Evolutionary conservation across 2,888 invertebrate genomes (phyloP), one percentile per base, ranked within the genome.

Genomic region (Papilio gigon): DNA sequence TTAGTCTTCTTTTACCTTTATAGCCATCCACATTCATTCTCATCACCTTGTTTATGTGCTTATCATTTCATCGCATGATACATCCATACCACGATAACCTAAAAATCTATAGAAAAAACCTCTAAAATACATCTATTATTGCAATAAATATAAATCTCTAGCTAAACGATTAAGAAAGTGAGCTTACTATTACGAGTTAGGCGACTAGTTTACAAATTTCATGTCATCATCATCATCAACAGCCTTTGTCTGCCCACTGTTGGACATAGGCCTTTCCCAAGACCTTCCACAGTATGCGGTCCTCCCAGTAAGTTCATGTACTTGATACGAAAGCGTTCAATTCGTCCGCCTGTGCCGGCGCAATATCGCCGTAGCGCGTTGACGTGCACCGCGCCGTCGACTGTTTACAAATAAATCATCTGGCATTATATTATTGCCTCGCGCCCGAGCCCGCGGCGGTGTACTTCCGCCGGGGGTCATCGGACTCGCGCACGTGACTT

Each of bases 371-470:
- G 75, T 74, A 76, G 77, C 70, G 77, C 87, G 88, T 81, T 87
- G 89, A 89, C 88, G 85, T 78, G 80, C 80, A 58, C 63, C 66
- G 53, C 80, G 76, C 75, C 75, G 78, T 78, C 77, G 80, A 81
- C 78, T 91, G 90, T 91, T 90, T 91, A 91, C 90, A 90, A 90
- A 91, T 90, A 90, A 88, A 90, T 90, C 90, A 90, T 90, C 86
- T 82, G 82, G 84, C 79, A 69, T 69, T 69, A 69, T 68, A 65
- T 68, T 68, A 68, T 68, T 68, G 68, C 63, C 63, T 56, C 63
- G 63, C 68, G 58, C 59, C 47, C 37, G 44, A 50, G 50, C 67
- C 17, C 67, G 68, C 68, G 59, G 68, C 30, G 27, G 63, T 63
- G 58, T 62, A 67, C 68, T 68, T 68, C 68, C 68, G 68, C 59